phyloP scores from a whole-genome alignment of 2,113 vertebrate species.

The Gambusia affinis region DNA sequence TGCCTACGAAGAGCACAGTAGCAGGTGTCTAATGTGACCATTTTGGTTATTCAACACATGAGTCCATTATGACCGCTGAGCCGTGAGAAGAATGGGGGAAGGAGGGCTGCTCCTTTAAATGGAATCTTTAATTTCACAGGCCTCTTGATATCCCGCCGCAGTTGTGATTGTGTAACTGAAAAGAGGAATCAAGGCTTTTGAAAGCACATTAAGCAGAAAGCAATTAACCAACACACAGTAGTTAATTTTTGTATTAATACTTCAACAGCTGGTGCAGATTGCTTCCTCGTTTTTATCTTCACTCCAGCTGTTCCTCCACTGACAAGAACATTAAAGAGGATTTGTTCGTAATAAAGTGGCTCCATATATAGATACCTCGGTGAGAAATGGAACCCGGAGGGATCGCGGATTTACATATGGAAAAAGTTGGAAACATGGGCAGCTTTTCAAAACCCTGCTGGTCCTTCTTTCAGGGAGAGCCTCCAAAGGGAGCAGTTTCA shows the following conservation, averaged over 20 bases:
- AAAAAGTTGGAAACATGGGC: conserved; percentile 66
- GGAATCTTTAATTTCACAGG: conserved; percentile 81
- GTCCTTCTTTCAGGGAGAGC: conserved; percentile 60
- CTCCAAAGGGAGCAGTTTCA: conserved; percentile 66
- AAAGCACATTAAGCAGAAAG: conserved; percentile 84
- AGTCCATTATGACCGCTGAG: conserved; percentile 79
- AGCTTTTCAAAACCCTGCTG: conserved; percentile 66
- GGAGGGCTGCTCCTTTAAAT: conserved; percentile 70
- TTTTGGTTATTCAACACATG: conserved; percentile 81
- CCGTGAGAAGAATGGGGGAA: conserved; percentile 73
- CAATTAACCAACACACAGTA: conserved; percentile 83
- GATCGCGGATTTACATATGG: conserved; percentile 76
- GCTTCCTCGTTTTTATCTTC: conserved; percentile 80
- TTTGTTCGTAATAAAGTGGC: conserved; percentile 79
- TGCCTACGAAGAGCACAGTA: conserved; percentile 66
- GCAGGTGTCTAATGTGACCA: conserved; percentile 83
- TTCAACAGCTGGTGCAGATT: conserved; percentile 80
- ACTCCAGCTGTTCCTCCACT: conserved; percentile 78
- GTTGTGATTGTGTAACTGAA: conserved; percentile 77
- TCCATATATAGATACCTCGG: conserved; percentile 77
- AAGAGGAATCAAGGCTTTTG: conserved; percentile 78
- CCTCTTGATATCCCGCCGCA: conserved; percentile 73
- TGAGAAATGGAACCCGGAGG: conserved; percentile 66
- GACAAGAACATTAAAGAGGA: conserved; percentile 81
- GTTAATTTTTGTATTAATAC: conserved; percentile 84